A percentile compares a stretch with the other conserved stretches of the same genome.
phyloP scores from a whole-genome alignment of 2,113 vertebrate genomes.

The Mesembrinibis cayennensis region DNA sequence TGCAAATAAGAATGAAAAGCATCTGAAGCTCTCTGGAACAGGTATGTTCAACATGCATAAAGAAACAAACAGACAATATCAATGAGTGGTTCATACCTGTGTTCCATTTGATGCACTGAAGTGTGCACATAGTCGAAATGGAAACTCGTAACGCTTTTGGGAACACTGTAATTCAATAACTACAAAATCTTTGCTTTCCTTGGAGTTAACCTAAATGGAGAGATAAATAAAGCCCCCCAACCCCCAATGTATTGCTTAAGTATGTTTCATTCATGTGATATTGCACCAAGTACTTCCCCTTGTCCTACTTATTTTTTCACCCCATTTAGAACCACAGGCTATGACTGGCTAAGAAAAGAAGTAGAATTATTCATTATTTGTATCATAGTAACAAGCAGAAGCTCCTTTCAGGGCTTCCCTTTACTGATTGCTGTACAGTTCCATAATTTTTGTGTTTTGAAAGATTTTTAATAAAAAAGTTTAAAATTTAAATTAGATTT shows the following conservation, averaged over 20 bases:
- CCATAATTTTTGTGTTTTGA: neutral
- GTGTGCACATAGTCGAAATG: conserved; percentile 69
- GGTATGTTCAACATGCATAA: neutral
- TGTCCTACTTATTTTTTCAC: neutral
- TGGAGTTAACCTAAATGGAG: neutral
- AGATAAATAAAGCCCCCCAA: neutral
- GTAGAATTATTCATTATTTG: neutral
- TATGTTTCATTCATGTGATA: neutral
- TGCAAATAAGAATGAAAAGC: neutral
- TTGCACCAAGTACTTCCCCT: neutral
- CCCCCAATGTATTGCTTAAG: neutral
- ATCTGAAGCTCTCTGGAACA: neutral
- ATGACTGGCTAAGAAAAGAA: neutral
- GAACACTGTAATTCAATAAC: conserved; percentile 81
- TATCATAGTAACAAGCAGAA: neutral
- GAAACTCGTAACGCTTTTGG: neutral
- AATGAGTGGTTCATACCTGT: conserved; percentile 22
- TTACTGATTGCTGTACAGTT: neutral
- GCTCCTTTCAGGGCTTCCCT: neutral
- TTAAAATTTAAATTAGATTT: neutral
- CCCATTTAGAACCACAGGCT: neutral
- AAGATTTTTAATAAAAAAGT: neutral
- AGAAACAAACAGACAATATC: neutral
- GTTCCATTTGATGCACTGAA: conserved; percentile 23
- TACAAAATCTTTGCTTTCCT: neutral